phyloP scores from a whole-genome alignment of 2,888 invertebrate species.

The Druceiella hillmani region DNA sequence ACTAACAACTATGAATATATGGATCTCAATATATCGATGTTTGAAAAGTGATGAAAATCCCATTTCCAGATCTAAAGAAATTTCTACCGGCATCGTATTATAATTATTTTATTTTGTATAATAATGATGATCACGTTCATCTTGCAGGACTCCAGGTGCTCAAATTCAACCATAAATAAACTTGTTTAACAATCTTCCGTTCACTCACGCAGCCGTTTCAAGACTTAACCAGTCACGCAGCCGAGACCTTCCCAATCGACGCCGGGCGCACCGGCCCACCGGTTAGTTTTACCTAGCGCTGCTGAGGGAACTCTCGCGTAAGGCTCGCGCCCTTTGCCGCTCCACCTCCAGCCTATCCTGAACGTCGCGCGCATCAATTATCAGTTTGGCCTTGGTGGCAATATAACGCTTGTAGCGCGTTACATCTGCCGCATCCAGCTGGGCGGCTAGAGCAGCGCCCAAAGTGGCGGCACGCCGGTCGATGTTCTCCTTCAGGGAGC shows the following conservation, averaged over 20 bases:
- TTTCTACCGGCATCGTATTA: too few relatives aligned
- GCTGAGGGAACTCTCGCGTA: neutral
- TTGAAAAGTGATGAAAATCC: too few relatives aligned
- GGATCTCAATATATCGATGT: too few relatives aligned
- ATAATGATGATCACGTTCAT: too few relatives aligned
- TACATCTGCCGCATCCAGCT: constrained; percentile 66
- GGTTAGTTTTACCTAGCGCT: constrained; percentile 2
- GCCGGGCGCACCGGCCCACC: neutral
- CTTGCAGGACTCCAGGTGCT: too few relatives aligned
- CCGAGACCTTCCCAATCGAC: neutral
- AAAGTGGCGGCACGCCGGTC: constrained; percentile 71
- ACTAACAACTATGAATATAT: too few relatives aligned
- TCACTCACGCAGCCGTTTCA: too few relatives aligned
- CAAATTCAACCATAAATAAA: too few relatives aligned
- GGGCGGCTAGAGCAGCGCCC: constrained; percentile 62
- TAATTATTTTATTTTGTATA: too few relatives aligned
- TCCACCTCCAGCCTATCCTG: constrained; percentile 78
- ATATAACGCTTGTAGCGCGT: constrained; percentile 80
- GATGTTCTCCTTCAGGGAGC: constrained; percentile 73
- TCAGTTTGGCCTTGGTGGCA: constrained; percentile 80
- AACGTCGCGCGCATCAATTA: constrained; percentile 76
- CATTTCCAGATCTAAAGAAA: too few relatives aligned
- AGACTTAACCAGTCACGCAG: too few relatives aligned
- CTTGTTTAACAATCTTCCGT: too few relatives aligned
- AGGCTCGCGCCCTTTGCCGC: constrained; percentile 27